Evolutionary conservation across 2,888 invertebrate genomes (phyloP).

Genomic region (Drosophila mimetica): DNA sequence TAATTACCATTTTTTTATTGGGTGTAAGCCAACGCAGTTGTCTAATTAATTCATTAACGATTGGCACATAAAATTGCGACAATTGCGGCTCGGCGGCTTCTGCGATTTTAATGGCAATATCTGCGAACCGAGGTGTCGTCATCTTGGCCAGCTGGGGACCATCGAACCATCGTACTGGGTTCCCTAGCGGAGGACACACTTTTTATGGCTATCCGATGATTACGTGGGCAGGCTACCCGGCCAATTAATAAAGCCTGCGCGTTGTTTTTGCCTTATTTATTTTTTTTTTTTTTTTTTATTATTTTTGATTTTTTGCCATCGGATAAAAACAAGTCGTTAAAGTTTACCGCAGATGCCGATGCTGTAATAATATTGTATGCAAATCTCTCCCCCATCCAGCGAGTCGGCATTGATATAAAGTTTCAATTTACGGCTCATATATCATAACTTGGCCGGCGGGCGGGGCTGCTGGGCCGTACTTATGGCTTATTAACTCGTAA

Average conservation of each 20-base stretch:
- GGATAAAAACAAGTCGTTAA: conserved; percentile 63
- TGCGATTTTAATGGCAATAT: conserved; percentile 30
- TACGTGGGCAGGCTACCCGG: conserved; percentile 52
- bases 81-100: conserved; percentile 46
- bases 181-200: conserved; percentile 63
- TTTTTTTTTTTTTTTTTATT: conserved; percentile 16
- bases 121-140: conserved; percentile 20
- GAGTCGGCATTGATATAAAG: conserved; percentile 63
- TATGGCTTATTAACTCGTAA: conserved; percentile 74
- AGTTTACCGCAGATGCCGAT: conserved; percentile 62
- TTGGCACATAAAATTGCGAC: conserved; percentile 50
- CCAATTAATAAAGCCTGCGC: conserved; percentile 65
- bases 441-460: conserved; percentile 68
- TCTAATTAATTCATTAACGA: conserved; percentile 72
- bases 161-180: background rate
- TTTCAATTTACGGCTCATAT: conserved; percentile 78
- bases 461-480: conserved; percentile 37
- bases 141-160: conserved; percentile 29
- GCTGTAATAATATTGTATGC: conserved; percentile 77
- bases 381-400: conserved; percentile 61
- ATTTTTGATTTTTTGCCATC: conserved; percentile 21
- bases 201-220: conserved; percentile 67
- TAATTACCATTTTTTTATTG: conserved; percentile 27
- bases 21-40: conserved; percentile 38
- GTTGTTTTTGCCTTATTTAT: conserved; percentile 27